Conservation (phyloP, 2,797 vertebrate genomes). For the Pempheris klunzingeri region DNA sequence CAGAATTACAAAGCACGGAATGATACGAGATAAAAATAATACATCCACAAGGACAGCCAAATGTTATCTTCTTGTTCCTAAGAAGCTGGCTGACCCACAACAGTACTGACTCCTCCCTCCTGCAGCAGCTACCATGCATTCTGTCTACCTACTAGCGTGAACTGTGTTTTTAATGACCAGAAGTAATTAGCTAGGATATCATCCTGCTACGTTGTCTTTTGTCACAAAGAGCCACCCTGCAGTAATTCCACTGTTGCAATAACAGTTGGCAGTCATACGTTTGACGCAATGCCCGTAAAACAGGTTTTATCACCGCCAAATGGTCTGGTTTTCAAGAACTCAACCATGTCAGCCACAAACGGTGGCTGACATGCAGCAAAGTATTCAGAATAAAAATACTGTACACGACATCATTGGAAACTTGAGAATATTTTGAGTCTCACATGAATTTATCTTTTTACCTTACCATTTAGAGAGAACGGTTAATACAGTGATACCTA, state of each 20-base stretch:
- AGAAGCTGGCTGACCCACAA: not conserved
- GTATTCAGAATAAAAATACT: not conserved
- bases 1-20: too few species aligned
- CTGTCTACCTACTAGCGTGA: not conserved
- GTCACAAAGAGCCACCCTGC: conserved; percentile 19
- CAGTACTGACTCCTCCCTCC: not conserved
- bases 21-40: not conserved
- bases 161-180: conserved; percentile 19
- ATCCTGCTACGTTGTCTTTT: conserved; percentile 3
- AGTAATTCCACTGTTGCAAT: conserved; percentile 3
- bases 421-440: not conserved
- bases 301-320: conserved; percentile 24
- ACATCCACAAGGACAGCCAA: conserved; percentile 1
- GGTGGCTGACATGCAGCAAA: too few species aligned
- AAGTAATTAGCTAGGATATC: conserved; percentile 6
- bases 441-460: too few species aligned
- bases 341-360: not conserved
- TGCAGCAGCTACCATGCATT: not conserved
- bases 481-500: not conserved
- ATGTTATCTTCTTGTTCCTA: not conserved
- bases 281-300: conserved; percentile 22
- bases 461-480: too few species aligned
- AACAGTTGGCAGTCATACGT: conserved; percentile 18
- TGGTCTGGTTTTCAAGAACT: conserved; percentile 10
- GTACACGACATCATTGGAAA: not conserved